phyloP scores from a whole-genome alignment of 1,140 invertebrate species.

The Daktulosphaira vitifoliae region DNA sequence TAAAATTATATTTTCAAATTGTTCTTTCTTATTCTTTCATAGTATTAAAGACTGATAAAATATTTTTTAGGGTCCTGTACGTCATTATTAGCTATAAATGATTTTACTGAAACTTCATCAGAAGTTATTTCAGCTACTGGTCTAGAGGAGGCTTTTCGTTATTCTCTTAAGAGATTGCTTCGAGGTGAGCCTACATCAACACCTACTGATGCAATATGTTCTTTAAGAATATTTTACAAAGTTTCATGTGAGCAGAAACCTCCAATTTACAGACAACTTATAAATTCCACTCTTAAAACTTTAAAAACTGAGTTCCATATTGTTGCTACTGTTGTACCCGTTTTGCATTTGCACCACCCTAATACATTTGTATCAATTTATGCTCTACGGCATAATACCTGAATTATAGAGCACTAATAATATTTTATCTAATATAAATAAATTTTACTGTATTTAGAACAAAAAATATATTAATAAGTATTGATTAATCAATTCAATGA shows the following conservation, averaged over 20 bases:
- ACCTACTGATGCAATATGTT: conserved; percentile 39
- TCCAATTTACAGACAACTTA: conserved; percentile 58
- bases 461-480: no score
- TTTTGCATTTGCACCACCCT: conserved; percentile 53
- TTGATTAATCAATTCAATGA: no score
- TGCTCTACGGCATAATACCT: conserved; percentile 38
- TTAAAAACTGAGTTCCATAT: conserved; percentile 50
- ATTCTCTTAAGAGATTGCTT: conserved; percentile 61
- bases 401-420: background rate
- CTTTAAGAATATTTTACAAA: conserved; percentile 40
- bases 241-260: conserved; percentile 40
- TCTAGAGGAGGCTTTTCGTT: conserved; percentile 58
- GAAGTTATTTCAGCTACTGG: conserved; percentile 50
- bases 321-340: conserved; percentile 65
- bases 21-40: no score
- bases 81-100: conserved; percentile 23
- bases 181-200: conserved; percentile 51
- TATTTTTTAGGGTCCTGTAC: conserved; percentile 17
- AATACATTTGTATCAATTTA: conserved; percentile 40
- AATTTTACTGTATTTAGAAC: no score
- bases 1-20: no score
- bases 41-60: no score
- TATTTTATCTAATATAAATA: background rate
- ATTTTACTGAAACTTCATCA: conserved; percentile 39
- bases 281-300: conserved; percentile 50